These are phyloP conservation scores for Muntiacus muntjak DNA, from an alignment of 2,113 vertebrate genomes.

Conservation along the genomic window DNA sequence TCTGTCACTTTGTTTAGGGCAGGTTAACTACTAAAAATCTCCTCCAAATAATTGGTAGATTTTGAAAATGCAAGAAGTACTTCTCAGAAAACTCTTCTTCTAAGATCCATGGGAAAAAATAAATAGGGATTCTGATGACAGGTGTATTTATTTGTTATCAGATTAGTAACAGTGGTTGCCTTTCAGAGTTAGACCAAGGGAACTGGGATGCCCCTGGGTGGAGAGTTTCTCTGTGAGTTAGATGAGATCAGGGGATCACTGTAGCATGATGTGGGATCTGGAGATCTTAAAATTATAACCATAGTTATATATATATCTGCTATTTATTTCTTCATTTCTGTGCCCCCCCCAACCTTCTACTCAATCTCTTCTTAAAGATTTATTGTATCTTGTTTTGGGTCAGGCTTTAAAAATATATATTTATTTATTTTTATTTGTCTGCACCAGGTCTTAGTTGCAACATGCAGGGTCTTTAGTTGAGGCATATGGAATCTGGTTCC, in stretches of 20 bases:
- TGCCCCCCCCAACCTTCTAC: neutral
- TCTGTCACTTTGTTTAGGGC: neutral
- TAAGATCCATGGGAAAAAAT: neutral
- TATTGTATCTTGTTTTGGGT: neutral
- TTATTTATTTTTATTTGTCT: neutral
- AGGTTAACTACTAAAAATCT: neutral
- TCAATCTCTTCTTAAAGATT: neutral
- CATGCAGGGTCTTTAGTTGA: neutral
- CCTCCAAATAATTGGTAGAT: neutral
- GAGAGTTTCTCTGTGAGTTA: neutral
- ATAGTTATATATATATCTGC: neutral
- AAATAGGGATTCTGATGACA: neutral
- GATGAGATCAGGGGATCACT: neutral
- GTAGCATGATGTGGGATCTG: neutral
- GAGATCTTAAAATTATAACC: neutral
- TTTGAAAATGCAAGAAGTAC: neutral
- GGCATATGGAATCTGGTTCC: neutral
- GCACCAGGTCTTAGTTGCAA: neutral
- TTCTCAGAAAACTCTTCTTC: neutral
- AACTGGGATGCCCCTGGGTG: neutral
- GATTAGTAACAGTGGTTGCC: neutral
- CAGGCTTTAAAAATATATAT: neutral
- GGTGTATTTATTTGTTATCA: neutral
- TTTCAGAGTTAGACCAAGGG: neutral
- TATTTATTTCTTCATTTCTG: neutral